Conservation (phyloP, 2,797 vertebrate species). For the Podarcis lilfordi region DNA sequence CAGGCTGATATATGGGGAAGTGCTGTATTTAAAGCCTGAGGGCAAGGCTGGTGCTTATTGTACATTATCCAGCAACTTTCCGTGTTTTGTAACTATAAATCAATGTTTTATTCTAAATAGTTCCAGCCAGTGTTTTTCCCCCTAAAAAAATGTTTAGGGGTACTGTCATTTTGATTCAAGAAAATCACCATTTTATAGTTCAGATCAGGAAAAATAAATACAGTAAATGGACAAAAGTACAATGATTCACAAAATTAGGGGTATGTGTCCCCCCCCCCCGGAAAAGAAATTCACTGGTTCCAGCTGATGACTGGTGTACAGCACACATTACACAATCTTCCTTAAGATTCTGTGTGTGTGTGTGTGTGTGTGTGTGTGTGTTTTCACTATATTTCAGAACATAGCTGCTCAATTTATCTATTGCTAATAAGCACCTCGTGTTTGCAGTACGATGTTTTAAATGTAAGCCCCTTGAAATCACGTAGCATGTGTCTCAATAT, state of each 20-base stretch:
- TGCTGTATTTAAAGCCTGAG: not conserved
- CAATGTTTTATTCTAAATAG: too few relatives aligned
- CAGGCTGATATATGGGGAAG: too few relatives aligned
- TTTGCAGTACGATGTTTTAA: constrained; percentile 7
- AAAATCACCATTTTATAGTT: too few relatives aligned
- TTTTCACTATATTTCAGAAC: not conserved
- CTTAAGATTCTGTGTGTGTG: not conserved
- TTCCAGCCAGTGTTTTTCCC: too few relatives aligned
- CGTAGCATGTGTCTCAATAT: constrained; percentile 9
- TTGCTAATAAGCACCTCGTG: constrained; percentile 2
- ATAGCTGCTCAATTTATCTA: not conserved
- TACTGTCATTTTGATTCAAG: too few relatives aligned
- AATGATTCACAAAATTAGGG: too few relatives aligned
- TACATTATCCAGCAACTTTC: not conserved
- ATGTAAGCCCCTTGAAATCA: constrained; percentile 6
- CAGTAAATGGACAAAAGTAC: too few relatives aligned
- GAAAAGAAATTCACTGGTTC: too few relatives aligned
- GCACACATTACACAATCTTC: not conserved
- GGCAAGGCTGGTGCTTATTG: not conserved
- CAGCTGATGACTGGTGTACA: not conserved
- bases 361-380: not conserved
- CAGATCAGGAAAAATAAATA: too few relatives aligned
- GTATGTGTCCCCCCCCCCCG: too few relatives aligned
- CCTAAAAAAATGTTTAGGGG: too few relatives aligned
- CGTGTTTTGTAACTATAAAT: not conserved